These are phyloP conservation scores for Chamaea fasciata DNA, from an alignment of 2,113 vertebrate species.

Conservation along the genomic window DNA sequence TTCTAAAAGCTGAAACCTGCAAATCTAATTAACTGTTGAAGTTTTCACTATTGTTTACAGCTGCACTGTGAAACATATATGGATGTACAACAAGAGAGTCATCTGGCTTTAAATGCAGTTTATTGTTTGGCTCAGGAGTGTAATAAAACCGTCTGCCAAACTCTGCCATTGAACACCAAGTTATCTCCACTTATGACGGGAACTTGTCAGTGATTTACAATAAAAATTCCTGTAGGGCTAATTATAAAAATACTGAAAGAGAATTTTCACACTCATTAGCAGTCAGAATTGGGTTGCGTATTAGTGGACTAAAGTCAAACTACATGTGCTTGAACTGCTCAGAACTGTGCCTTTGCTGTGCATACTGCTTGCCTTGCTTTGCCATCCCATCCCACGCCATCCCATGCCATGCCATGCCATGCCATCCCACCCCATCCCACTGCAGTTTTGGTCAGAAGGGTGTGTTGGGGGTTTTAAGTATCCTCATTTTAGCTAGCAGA, in stretches of 20 bases:
- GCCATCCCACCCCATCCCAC: not conserved
- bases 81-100: conserved; percentile 34
- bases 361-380: not conserved
- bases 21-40: conserved; percentile 50
- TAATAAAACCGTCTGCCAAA: conserved; percentile 29
- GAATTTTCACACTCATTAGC: not conserved
- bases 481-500: not conserved
- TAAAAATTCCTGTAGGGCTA: conserved; percentile 10
- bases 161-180: conserved; percentile 13
- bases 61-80: not conserved
- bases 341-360: not conserved
- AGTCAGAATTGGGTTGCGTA: not conserved
- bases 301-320: not conserved
- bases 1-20: conserved; percentile 35
- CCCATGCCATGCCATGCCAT: not conserved
- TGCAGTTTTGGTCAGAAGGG: not conserved
- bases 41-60: conserved; percentile 46
- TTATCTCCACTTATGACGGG: not conserved
- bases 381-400: not conserved
- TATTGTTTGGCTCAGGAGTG: conserved; percentile 17
- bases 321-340: not conserved
- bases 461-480: not conserved
- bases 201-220: conserved; percentile 12
- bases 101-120: conserved; percentile 26
- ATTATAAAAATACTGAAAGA: not conserved